phyloP scores from a whole-genome alignment of 2,888 invertebrate genomes.

The Nineta flava region DNA sequence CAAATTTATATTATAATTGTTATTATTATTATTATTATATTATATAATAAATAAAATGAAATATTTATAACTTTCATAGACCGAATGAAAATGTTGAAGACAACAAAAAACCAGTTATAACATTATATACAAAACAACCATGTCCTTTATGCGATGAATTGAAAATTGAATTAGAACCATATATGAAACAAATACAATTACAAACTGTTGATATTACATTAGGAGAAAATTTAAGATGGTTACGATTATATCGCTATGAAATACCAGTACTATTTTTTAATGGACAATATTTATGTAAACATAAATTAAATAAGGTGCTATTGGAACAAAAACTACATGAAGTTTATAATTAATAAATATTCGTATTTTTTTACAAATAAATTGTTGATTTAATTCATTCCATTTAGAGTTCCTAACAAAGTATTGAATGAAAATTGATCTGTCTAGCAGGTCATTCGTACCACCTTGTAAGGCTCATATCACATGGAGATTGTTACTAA shows the following conservation, averaged over 20 bases:
- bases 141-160: slow-evolving; percentile 72
- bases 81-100: no score
- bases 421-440: no score
- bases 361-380: no score
- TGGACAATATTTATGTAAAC: slow-evolving; percentile 66
- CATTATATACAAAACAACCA: slow-evolving; percentile 66
- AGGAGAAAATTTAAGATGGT: slow-evolving; percentile 54
- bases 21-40: no score
- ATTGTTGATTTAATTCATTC: no score
- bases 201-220: slow-evolving; percentile 61
- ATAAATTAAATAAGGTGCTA: slow-evolving; percentile 42
- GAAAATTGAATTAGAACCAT: slow-evolving; percentile 42
- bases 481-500: no score
- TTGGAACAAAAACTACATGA: slow-evolving; percentile 34
- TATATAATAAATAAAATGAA: no score
- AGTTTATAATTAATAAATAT: slow-evolving; percentile 20
- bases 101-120: slow-evolving; percentile 40
- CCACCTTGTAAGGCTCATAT: no score
- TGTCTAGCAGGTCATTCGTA: no score
- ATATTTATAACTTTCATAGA: no score
- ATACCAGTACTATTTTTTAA: slow-evolving; percentile 81
- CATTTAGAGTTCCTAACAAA: no score
- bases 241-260: slow-evolving; percentile 60
- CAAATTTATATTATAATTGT: no score
- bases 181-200: slow-evolving; percentile 41